phyloP scores from a whole-genome alignment of 2,797 vertebrate genomes.

The Leptatherina wallacei region DNA sequence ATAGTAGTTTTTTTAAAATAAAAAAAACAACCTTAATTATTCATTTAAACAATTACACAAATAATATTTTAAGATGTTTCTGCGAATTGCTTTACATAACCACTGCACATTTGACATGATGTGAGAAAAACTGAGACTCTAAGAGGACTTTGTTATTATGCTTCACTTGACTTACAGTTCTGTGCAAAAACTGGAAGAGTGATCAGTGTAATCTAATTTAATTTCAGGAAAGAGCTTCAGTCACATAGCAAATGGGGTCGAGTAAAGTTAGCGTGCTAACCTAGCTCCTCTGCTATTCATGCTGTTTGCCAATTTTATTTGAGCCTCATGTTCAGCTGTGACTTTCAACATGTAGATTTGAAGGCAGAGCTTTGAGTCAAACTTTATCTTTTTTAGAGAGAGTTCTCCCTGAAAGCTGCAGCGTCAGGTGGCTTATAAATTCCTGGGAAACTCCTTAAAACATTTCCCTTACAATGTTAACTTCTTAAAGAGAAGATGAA shows the following conservation, averaged over 20 bases:
- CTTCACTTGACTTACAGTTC: background rate
- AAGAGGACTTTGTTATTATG: too few relatives aligned
- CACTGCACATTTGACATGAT: background rate
- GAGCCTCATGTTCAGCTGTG: background rate
- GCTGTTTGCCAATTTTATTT: background rate
- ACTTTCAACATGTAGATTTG: constrained; percentile 16
- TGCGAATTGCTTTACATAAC: background rate
- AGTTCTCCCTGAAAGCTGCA: background rate
- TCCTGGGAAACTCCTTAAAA: background rate
- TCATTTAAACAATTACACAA: background rate
- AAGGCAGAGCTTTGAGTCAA: background rate
- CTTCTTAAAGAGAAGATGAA: background rate
- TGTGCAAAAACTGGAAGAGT: background rate
- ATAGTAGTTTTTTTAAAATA: background rate
- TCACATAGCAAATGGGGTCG: background rate
- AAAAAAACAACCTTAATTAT: background rate
- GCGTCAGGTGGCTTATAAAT: background rate
- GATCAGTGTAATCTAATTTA: background rate
- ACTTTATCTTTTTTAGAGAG: background rate
- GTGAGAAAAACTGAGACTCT: background rate
- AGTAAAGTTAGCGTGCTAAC: background rate
- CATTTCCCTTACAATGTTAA: background rate
- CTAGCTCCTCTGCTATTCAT: background rate
- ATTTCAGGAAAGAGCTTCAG: background rate
- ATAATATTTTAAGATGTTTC: background rate